Evolutionary conservation across 2,888 invertebrate species (phyloP).

Genomic region (Arrhopalites spinosus): DNA sequence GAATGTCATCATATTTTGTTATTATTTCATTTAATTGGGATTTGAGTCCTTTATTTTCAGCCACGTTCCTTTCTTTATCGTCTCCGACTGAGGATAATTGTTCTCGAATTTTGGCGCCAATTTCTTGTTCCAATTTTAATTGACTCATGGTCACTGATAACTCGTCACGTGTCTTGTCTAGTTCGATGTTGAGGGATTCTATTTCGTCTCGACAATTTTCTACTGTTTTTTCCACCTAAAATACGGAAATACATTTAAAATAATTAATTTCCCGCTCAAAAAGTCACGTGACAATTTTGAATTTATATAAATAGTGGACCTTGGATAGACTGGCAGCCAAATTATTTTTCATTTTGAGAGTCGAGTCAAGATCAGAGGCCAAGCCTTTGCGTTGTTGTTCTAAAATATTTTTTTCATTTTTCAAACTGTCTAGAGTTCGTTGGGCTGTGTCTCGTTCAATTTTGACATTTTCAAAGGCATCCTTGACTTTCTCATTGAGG

Average conservation of each 20-base stretch:
- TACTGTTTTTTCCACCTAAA: slow-evolving; percentile 52
- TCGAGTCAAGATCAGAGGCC: slow-evolving; percentile 57
- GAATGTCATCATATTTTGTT: slow-evolving; percentile 52
- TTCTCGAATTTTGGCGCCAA: slow-evolving; percentile 51
- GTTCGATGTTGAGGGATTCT: slow-evolving; percentile 78
- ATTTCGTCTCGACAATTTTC: slow-evolving; percentile 72
- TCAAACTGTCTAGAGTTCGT: slow-evolving; percentile 76
- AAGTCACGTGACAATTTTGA: neutral
- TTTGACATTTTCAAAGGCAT: slow-evolving; percentile 73
- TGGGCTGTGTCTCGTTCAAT: slow-evolving; percentile 83
- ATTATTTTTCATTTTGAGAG: slow-evolving; percentile 52
- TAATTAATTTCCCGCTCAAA: neutral
- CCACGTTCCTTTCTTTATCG: slow-evolving; percentile 50
- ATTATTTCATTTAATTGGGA: slow-evolving; percentile 48
- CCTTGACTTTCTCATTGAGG: slow-evolving; percentile 67
- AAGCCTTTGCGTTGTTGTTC: slow-evolving; percentile 65
- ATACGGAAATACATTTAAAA: neutral
- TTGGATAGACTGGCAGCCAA: slow-evolving; percentile 62
- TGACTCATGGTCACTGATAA: slow-evolving; percentile 45
- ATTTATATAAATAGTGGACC: slow-evolving; percentile 61
- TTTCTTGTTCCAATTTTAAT: slow-evolving; percentile 54
- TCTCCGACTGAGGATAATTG: slow-evolving; percentile 49
- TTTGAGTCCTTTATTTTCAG: slow-evolving; percentile 51
- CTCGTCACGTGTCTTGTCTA: slow-evolving; percentile 69
- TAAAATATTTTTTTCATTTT: slow-evolving; percentile 78